These are phyloP conservation scores for Ecliptopera silaceata DNA, from an alignment of 2,888 invertebrate species.

Conservation along the genomic window DNA sequence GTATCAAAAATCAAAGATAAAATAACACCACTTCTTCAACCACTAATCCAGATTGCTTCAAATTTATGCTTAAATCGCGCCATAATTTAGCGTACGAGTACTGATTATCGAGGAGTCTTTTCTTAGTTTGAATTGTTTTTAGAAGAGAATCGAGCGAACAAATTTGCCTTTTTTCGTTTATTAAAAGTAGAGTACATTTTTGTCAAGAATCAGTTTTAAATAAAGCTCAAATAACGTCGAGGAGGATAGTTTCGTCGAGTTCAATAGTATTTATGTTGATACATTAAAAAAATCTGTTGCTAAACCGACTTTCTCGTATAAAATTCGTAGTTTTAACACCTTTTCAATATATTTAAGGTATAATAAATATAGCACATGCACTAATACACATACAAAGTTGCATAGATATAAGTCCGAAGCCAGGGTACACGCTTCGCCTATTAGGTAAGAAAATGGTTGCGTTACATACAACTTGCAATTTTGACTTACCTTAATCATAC, in stretches of 20 bases:
- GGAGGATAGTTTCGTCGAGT: no score
- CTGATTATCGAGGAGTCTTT: no score
- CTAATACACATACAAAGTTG: conserved; percentile 19
- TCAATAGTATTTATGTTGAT: neutral
- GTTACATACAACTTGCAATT: neutral
- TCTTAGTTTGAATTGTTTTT: no score
- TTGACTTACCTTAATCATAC: neutral
- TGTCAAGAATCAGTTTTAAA: no score
- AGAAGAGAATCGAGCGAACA: no score
- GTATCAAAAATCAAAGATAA: no score
- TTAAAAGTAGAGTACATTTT: neutral
- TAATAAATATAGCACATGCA: conserved; percentile 21
- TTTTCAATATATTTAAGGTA: neutral
- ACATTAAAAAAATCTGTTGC: neutral
- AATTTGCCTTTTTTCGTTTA: neutral
- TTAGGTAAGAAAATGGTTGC: conserved; percentile 16
- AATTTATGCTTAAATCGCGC: no score
- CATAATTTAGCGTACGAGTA: no score
- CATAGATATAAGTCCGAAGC: conserved; percentile 15
- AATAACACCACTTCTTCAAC: no score
- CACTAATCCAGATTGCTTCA: no score
- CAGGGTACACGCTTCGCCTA: neutral
- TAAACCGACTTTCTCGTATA: neutral
- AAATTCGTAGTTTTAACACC: neutral
- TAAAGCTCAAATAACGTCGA: no score